Evolutionary conservation across 1,140 invertebrate genomes (phyloP).

Genomic region (Drosophila pandora): DNA sequence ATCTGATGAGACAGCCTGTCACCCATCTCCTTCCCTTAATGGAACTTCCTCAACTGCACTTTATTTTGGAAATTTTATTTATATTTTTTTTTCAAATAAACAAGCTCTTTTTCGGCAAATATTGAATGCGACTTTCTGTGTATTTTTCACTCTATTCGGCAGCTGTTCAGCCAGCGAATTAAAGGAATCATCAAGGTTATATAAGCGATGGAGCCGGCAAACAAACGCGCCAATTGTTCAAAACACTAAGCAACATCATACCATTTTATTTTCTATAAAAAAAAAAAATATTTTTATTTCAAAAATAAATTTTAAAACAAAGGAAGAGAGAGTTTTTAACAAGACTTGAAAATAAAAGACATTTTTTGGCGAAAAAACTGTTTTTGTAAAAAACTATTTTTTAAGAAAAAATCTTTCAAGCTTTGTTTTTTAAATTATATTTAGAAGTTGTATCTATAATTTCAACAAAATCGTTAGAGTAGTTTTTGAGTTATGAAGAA

Average conservation of each 20-base stretch:
- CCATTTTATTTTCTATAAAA: background rate
- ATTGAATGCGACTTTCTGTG: constrained; percentile 1
- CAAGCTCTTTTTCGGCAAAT: constrained; percentile 44
- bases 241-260: constrained; percentile 46
- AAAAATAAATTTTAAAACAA: no score
- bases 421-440: background rate
- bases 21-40: background rate
- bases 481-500: no score
- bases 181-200: constrained; percentile 74
- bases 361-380: no score
- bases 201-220: constrained; percentile 54
- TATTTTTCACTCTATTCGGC: constrained; percentile 26
- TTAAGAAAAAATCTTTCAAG: no score
- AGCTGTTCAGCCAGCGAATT: constrained; percentile 54
- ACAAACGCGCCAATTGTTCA: no score
- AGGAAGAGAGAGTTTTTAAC: no score
- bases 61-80: background rate
- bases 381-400: background rate
- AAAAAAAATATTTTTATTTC: no score
- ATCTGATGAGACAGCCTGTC: constrained; percentile 1
- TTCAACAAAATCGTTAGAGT: no score
- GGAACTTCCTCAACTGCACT: constrained; percentile 50
- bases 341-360: no score
- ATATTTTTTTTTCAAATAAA: constrained; percentile 2
- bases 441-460: background rate